Evolutionary conservation across 2,113 vertebrate genomes (phyloP).

Genomic region (Noturus placidus): DNA sequence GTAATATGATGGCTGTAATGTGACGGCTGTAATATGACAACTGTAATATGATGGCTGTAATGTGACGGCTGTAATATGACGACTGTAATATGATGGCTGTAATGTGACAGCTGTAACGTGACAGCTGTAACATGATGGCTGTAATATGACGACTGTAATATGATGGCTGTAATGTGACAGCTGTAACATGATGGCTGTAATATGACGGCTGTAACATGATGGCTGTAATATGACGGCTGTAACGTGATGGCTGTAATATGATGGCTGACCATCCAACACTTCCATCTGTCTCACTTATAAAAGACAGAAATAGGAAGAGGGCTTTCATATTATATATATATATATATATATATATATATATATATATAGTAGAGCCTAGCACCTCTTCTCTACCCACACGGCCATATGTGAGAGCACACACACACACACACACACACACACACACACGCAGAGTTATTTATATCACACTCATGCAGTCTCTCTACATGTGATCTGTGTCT

Average conservation of each 20-base stretch:
- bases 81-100: too few relatives aligned
- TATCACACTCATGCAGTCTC: slow-evolving; percentile 38
- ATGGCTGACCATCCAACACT: not conserved
- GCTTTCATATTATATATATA: slow-evolving; percentile 32
- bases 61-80: too few relatives aligned
- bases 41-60: too few relatives aligned
- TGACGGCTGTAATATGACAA: too few relatives aligned
- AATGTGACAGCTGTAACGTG: too few relatives aligned
- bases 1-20: too few relatives aligned
- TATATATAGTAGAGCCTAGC: not conserved
- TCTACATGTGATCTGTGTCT: slow-evolving; percentile 45
- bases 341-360: slow-evolving; percentile 15
- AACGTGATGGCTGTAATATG: not conserved
- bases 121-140: too few relatives aligned
- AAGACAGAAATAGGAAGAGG: not conserved
- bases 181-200: too few relatives aligned
- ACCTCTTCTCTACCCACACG: slow-evolving; percentile 39
- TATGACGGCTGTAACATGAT: not conserved
- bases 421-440: slow-evolving; percentile 24
- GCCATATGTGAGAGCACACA: slow-evolving; percentile 38
- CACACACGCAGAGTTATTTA: slow-evolving; percentile 26
- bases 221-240: not conserved
- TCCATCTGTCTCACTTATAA: not conserved
- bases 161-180: not conserved
- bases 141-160: not conserved